Evolutionary conservation across 2,113 vertebrate genomes (phyloP).

Genomic region (Galbula dea): DNA sequence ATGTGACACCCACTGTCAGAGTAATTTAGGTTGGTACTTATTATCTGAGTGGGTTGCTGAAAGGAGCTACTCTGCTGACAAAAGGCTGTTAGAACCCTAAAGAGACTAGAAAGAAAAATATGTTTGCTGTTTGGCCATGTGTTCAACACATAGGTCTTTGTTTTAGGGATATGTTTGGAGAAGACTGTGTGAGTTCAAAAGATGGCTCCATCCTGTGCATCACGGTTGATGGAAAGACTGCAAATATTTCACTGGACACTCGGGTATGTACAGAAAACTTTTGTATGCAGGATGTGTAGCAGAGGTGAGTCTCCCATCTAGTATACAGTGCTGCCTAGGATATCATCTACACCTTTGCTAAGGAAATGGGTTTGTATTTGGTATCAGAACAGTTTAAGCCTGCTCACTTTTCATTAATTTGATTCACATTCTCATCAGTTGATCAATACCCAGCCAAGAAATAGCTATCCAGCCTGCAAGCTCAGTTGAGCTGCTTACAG

Average conservation of each 20-base stretch:
- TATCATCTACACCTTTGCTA: background rate
- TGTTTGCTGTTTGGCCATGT: background rate
- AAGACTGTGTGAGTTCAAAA: slow-evolving; percentile 84
- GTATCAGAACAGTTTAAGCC: background rate
- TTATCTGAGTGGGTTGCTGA: background rate
- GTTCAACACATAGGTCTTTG: background rate
- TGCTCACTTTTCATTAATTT: background rate
- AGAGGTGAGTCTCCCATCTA: background rate
- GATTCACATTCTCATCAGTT: background rate
- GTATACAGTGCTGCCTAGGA: background rate
- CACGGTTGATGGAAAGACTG: slow-evolving; percentile 87
- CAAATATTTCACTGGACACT: slow-evolving; percentile 81
- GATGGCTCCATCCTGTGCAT: slow-evolving; percentile 76
- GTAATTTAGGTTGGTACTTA: background rate
- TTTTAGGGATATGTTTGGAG: slow-evolving; percentile 93
- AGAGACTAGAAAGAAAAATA: background rate
- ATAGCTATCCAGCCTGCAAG: background rate
- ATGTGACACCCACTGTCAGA: background rate
- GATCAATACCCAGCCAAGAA: background rate
- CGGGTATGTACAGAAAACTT: slow-evolving; percentile 74
- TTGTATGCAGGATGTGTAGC: background rate
- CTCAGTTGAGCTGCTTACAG: background rate
- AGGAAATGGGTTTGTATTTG: background rate
- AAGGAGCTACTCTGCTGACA: background rate
- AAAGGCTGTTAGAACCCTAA: background rate